Conservation (phyloP, 2,113 vertebrate genomes). For the Prochilodus magdalenae region DNA sequence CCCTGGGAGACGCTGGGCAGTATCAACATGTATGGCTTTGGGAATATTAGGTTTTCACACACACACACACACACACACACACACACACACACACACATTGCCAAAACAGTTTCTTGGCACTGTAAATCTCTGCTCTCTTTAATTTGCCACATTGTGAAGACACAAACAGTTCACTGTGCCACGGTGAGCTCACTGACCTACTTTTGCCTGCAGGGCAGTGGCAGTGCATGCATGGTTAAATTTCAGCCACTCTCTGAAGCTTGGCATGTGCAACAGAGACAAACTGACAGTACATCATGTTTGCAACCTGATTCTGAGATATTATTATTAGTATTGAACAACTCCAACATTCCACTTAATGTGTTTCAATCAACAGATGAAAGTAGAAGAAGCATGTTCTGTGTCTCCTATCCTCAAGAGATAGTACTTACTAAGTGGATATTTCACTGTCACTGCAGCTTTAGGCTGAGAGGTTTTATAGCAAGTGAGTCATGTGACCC, state of each 20-base stretch:
- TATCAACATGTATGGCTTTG: slow-evolving; percentile 9
- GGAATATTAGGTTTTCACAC: not conserved
- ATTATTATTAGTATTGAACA: too few species aligned
- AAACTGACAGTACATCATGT: not conserved
- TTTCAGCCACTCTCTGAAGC: slow-evolving; percentile 59
- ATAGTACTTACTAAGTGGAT: too few species aligned
- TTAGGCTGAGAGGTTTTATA: too few species aligned
- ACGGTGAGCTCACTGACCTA: slow-evolving; percentile 62
- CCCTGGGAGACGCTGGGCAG: slow-evolving; percentile 47
- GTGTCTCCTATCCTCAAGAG: too few species aligned
- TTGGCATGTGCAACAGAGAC: slow-evolving; percentile 33
- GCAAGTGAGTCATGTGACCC: too few species aligned
- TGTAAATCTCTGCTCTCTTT: slow-evolving; percentile 56
- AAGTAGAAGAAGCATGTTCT: too few species aligned
- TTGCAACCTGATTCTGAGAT: too few species aligned
- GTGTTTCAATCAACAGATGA: too few species aligned
- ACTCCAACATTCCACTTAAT: too few species aligned
- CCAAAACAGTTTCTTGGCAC: slow-evolving; percentile 4
- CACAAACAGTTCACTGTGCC: slow-evolving; percentile 29
- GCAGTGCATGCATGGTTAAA: slow-evolving; percentile 35
- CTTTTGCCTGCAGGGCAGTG: slow-evolving; percentile 51
- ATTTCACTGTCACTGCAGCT: too few species aligned
- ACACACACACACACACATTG: slow-evolving; percentile 13
- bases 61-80: slow-evolving; percentile 25
- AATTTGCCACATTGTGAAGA: slow-evolving; percentile 47